Evolutionary conservation across 2,888 invertebrate genomes (phyloP), one percentile per base, ranked within the genome.

Genomic region (Glaucopsyche alexis): DNA sequence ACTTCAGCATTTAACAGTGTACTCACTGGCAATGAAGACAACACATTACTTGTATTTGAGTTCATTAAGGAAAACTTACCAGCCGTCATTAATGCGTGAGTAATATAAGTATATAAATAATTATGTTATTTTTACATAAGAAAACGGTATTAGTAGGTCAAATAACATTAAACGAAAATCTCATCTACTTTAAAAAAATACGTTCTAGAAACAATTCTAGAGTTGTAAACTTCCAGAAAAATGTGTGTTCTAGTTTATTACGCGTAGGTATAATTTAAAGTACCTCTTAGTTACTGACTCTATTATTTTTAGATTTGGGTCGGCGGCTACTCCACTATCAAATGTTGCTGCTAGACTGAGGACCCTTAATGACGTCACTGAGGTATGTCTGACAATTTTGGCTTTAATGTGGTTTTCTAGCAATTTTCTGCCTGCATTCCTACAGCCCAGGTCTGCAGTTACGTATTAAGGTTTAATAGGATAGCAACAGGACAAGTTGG

Each of bases 251-350:
- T 29, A 29, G 29, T 29, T 29, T 1, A 1, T 29, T 29, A 29
- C 1, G 29, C 29, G 29, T 29, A n/a, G n/a, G n/a, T n/a, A 29
- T 4, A 29, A 29, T 29, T 29, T 29, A 29, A 29, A 29, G 29
- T 29, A 29, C 29, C 29, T 29, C 29, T 29, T 29, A 29, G 29
- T 29, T 1, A 29, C 29, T n/a, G 14, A 13, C 13, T n/a, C 7
- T 55, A 11, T 55, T 29, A 13, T 38, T 69, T 69, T 69, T 47
- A 69, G 69, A 29, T 69, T 69, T 29, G 47, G 47, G 0, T 29
- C 47, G 19, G 69, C 49, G 19, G 29, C 69, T 49, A 69, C 69
- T 49, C 69, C 69, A 19, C 69, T 69, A 69, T 69, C 69, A 13
- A 69, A 69, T 8, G 49, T 69, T 29, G 69, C 69, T 29, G 11